Percentiles rank a stretch among this genome's conserved stretches.
phyloP scores from a whole-genome alignment of 1,140 invertebrate genomes.

The Spodoptera frugiperda region DNA sequence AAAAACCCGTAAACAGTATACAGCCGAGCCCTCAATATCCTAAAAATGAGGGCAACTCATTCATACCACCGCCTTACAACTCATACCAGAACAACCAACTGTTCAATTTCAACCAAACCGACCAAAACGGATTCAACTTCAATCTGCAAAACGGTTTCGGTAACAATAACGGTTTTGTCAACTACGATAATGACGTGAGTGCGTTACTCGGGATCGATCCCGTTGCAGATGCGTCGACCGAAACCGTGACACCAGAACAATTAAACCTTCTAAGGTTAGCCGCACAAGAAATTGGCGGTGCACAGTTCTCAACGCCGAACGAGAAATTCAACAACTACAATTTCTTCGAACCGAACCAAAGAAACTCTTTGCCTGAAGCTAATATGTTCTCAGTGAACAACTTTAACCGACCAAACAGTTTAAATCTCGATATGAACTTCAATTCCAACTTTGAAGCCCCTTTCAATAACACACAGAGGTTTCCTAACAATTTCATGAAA shows the following conservation, averaged over 20 bases:
- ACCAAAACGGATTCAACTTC: slow-evolving; percentile 72
- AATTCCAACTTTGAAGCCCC: slow-evolving; percentile 66
- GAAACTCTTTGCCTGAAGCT: slow-evolving; percentile 76
- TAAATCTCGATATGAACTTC: slow-evolving; percentile 75
- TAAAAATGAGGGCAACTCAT: slow-evolving; percentile 70
- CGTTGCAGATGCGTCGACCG: slow-evolving; percentile 59
- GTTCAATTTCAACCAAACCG: slow-evolving; percentile 68
- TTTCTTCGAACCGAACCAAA: slow-evolving; percentile 82
- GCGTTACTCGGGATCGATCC: slow-evolving; percentile 68
- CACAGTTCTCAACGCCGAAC: slow-evolving; percentile 77
- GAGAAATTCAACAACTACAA: slow-evolving; percentile 74
- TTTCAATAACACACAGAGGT: slow-evolving; percentile 64
- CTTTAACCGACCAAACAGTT: slow-evolving; percentile 75
- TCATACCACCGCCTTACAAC: slow-evolving; percentile 67
- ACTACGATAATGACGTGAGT: slow-evolving; percentile 72
- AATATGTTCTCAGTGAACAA: slow-evolving; percentile 70
- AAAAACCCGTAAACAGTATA: slow-evolving; percentile 70
- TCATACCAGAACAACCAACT: slow-evolving; percentile 62
- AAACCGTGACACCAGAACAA: slow-evolving; percentile 77
- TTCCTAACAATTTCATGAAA: slow-evolving; percentile 68
- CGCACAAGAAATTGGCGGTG: slow-evolving; percentile 81
- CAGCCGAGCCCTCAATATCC: slow-evolving; percentile 62
- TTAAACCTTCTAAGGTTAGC: slow-evolving; percentile 81
- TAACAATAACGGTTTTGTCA: slow-evolving; percentile 71
- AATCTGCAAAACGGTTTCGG: slow-evolving; percentile 70